Percentiles rank a stretch among this genome's conserved stretches.
phyloP scores from a whole-genome alignment of 2,113 vertebrate genomes.

The Hypomesus transpacificus region DNA sequence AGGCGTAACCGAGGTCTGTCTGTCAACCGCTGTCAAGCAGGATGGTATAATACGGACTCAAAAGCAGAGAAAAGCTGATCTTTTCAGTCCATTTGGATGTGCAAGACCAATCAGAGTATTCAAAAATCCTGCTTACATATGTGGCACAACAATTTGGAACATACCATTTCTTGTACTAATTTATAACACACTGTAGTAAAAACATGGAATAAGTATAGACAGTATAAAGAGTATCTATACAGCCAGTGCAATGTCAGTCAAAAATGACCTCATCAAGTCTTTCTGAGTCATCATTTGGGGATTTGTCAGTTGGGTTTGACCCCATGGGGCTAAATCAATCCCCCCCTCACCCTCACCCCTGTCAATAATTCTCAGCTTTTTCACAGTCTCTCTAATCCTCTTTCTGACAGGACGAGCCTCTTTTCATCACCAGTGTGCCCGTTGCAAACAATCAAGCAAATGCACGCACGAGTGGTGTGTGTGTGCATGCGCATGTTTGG shows the following conservation, averaged over 20 bases:
- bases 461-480: background rate
- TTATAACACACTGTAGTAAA: no score
- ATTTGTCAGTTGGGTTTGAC: slow-evolving; percentile 22
- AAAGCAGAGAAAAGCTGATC: no score
- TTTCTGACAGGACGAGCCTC: slow-evolving; percentile 52
- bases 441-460: background rate
- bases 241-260: slow-evolving; percentile 19
- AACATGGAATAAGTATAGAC: no score
- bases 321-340: slow-evolving; percentile 49
- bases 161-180: no score
- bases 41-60: slow-evolving; percentile 7
- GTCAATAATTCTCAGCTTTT: slow-evolving; percentile 60
- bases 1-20: no score
- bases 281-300: slow-evolving; percentile 36
- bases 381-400: slow-evolving; percentile 56
- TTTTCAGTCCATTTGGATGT: no score
- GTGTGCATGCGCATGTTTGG: background rate
- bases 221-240: background rate
- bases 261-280: slow-evolving; percentile 33
- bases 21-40: slow-evolving; percentile 16
- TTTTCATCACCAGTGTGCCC: slow-evolving; percentile 31
- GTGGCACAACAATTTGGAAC: no score
- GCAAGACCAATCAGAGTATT: no score
- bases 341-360: slow-evolving; percentile 42
- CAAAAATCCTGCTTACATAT: no score